Evolutionary conservation across 2,888 invertebrate species (phyloP).

Genomic region (Leptinotarsa tumamoca): DNA sequence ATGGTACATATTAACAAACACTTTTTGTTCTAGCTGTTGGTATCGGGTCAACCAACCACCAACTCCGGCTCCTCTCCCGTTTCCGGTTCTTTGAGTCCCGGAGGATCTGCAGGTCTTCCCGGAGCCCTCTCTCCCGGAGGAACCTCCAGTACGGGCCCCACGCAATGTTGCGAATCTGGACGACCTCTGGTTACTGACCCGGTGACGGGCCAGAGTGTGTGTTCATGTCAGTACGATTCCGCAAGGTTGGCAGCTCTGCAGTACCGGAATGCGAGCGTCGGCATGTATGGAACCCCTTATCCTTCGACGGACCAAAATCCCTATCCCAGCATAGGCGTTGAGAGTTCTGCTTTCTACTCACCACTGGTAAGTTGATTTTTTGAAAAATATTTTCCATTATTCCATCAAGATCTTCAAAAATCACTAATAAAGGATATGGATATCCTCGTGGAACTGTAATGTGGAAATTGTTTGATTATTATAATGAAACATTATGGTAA

Average conservation of each 20-base stretch:
- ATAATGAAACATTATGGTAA: too few species aligned
- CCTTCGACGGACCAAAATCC: slow-evolving; percentile 93
- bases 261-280: slow-evolving; percentile 81
- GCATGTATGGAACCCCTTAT: slow-evolving; percentile 89
- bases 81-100: slow-evolving; percentile 80
- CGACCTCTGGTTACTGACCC: slow-evolving; percentile 93
- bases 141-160: slow-evolving; percentile 62
- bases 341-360: slow-evolving; percentile 95
- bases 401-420: too few species aligned
- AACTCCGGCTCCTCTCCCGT: slow-evolving; percentile 83
- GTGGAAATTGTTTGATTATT: too few species aligned
- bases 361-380: slow-evolving; percentile 84
- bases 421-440: too few species aligned
- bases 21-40: slow-evolving; percentile 74
- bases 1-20: neutral
- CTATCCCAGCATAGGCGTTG: slow-evolving; percentile 92
- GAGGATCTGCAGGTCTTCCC: slow-evolving; percentile 68
- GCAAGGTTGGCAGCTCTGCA: slow-evolving; percentile 85
- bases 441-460: too few species aligned
- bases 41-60: slow-evolving; percentile 79
- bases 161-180: slow-evolving; percentile 88
- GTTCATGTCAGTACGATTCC: slow-evolving; percentile 94
- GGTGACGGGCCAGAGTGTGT: slow-evolving; percentile 91
- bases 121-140: slow-evolving; percentile 72
- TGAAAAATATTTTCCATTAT: neutral